These are phyloP conservation scores for Patella pellucida DNA, from an alignment of 2,888 invertebrate genomes.

Conservation along the genomic window DNA sequence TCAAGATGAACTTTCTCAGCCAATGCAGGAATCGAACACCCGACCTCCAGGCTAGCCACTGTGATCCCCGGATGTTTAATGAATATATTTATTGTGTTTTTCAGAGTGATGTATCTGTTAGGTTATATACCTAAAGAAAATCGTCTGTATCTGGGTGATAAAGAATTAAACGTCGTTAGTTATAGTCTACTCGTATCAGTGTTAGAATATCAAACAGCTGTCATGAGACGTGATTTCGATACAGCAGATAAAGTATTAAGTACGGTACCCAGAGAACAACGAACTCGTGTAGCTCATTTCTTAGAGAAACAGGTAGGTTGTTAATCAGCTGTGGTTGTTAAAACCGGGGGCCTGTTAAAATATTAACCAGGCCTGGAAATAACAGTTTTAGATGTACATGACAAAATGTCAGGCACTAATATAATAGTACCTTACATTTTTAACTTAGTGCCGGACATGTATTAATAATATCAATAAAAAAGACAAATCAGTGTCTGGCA, in stretches of 20 bases:
- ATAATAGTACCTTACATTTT: no score
- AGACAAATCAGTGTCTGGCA: no score
- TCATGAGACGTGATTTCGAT: constrained; percentile 96
- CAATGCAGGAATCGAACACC: no score
- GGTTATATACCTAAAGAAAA: constrained; percentile 98
- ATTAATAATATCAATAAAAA: no score
- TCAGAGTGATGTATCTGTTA: constrained; percentile 92
- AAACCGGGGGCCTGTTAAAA: no score
- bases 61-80: no score
- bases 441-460: no score
- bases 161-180: constrained; percentile 89
- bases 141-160: constrained; percentile 94
- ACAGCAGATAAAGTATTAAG: constrained; percentile 92
- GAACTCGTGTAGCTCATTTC: constrained; percentile 98
- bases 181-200: constrained; percentile 89
- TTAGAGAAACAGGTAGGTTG: constrained; percentile 90
- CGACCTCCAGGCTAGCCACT: no score
- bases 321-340: background rate
- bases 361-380: no score
- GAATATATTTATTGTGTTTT: constrained; percentile 21
- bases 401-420: no score
- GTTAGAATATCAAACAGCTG: constrained; percentile 99
- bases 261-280: constrained; percentile 94
- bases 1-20: no score
- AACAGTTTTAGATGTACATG: no score